Evolutionary conservation across 2,113 vertebrate species (phyloP), one percentile per base, ranked within the genome.

Genomic region (Rhabdornis inornatus): DNA sequence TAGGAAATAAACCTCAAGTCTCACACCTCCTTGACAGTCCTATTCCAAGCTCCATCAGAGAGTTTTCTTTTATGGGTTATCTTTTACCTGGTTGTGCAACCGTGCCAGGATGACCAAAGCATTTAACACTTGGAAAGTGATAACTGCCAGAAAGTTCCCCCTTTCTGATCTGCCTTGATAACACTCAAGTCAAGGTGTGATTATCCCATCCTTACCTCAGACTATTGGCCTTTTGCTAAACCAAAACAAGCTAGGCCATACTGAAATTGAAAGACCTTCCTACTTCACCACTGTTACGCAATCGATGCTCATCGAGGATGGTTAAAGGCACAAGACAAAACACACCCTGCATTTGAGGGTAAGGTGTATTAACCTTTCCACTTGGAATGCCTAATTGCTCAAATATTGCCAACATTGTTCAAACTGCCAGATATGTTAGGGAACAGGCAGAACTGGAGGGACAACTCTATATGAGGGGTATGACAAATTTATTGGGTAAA

Each of bases 391-490:
- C 94, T 97, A 97, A 86, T 97, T 97, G 95, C 96, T 97, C 79
- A 93, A 93, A 97, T 95, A 95, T 90, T 94, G 95, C 93, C 94
- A 94, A 90, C 95, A 90, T 83, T 66, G 63, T 95, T 95, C 96
- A 94, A 95, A 96, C 90, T 93, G 60, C 64, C 94, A 71, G 63
- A 94, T 91, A 96, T 96, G 96, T 97, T 93, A 70, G 71, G 94
- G 66, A 98, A 96, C 98, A 97, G 97, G 98, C 94, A 94, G 28
- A 97, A 98, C 98, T 94, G 96, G 98, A 98, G 97, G 74, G 94
- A 96, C 92, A 44, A 83, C 96, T 98, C 97, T 98, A 98, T 98
- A 98, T 98, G 98, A 97, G 96, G 97, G 87, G 89, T 92, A 98
- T 97, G 96, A 98, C 97, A 96, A 96, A 97, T 91, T 95, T 96